Percentiles rank a stretch among this genome's conserved stretches.
These are phyloP conservation scores for Cosmia trapezina DNA, from an alignment of 2,888 invertebrate genomes.

Conservation along the genomic window DNA sequence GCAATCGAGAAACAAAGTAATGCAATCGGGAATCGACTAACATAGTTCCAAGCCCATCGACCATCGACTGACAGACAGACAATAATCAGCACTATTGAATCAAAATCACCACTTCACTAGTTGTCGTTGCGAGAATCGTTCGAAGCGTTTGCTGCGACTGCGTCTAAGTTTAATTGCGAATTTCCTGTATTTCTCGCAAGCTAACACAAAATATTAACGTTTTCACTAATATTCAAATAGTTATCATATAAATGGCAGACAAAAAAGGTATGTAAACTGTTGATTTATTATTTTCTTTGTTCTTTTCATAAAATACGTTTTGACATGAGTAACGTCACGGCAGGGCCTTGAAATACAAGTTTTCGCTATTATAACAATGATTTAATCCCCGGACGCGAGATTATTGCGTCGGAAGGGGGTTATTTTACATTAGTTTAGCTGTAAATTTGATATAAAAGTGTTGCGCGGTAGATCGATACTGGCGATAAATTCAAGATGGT, in stretches of 20 bases:
- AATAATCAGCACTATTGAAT: constrained; percentile 43
- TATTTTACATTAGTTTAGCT: constrained; percentile 43
- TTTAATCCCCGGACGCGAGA: constrained; percentile 49
- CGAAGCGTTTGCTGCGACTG: constrained; percentile 79
- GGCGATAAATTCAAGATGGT: constrained; percentile 83
- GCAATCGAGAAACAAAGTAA: not conserved
- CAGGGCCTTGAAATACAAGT: constrained; percentile 69
- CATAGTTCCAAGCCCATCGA: not conserved
- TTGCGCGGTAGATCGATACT: constrained; percentile 79
- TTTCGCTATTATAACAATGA: constrained; percentile 65
- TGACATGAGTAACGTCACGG: constrained; percentile 88
- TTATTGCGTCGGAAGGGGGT: constrained; percentile 35
- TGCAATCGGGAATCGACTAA: constrained; percentile 35
- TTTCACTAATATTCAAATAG: constrained; percentile 76
- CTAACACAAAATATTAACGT: constrained; percentile 69
- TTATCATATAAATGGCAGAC: constrained; percentile 88
- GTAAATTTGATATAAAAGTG: constrained; percentile 41
- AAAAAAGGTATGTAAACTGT: constrained; percentile 90
- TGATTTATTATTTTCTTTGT: constrained; percentile 84
- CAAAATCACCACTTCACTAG: constrained; percentile 32
- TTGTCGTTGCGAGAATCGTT: constrained; percentile 77
- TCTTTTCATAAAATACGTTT: constrained; percentile 76
- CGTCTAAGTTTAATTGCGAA: constrained; percentile 75
- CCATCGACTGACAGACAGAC: no score
- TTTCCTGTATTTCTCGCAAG: constrained; percentile 70